These are phyloP conservation scores for Achlya flavicornis DNA, from an alignment of 2,888 invertebrate genomes.

Conservation along the genomic window DNA sequence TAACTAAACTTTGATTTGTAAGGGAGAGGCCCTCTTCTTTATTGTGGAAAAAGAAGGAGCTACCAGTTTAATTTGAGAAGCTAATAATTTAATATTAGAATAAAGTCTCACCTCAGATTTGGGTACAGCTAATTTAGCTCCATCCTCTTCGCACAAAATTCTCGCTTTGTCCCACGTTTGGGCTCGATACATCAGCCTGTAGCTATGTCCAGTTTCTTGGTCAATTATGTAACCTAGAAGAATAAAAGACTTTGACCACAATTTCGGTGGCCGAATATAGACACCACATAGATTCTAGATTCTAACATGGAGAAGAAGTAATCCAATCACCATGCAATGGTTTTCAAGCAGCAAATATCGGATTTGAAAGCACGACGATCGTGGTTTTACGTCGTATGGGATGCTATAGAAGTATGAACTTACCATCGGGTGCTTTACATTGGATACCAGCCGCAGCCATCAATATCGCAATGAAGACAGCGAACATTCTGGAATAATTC, in stretches of 20 bases:
- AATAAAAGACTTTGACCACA: no score
- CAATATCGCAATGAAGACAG: constrained; percentile 17
- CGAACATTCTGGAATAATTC: constrained; percentile 21
- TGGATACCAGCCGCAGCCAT: constrained; percentile 16
- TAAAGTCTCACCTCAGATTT: constrained; percentile 53
- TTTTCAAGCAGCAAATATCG: no score
- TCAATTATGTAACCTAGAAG: constrained; percentile 50
- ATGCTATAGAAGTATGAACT: not conserved
- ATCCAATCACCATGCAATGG: no score
- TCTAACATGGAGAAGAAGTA: no score
- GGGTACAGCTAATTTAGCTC: constrained; percentile 64
- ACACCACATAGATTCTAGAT: no score
- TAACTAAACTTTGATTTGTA: no score
- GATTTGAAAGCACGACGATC: no score
- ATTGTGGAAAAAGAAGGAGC: no score
- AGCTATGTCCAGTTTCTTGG: constrained; percentile 40
- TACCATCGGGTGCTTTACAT: constrained; percentile 24
- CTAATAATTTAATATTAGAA: no score
- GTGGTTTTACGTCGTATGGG: no score
- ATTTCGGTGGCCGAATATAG: not conserved
- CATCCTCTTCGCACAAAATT: constrained; percentile 42
- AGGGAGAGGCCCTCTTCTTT: no score
- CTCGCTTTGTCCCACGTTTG: constrained; percentile 55
- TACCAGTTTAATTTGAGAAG: no score
- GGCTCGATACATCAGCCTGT: constrained; percentile 57